Conservation (phyloP, 2,113 vertebrate species). For the Mungos mungo region DNA sequence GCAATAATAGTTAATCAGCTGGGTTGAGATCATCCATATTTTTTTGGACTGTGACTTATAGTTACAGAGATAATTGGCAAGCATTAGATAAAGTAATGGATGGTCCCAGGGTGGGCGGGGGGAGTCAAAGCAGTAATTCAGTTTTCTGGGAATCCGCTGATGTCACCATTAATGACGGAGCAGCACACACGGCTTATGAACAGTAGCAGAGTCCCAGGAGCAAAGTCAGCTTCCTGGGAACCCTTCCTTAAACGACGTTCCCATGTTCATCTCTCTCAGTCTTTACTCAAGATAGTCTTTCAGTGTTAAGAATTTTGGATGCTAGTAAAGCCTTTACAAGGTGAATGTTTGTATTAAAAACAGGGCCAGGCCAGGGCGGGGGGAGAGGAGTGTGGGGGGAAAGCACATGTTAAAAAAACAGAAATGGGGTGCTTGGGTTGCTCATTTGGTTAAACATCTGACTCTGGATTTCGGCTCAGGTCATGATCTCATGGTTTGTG, state of each 20-base stretch:
- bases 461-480: too few relatives aligned
- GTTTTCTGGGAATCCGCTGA: conserved; percentile 43
- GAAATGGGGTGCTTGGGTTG: neutral
- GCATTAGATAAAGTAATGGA: conserved; percentile 52
- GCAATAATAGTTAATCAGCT: conserved; percentile 57
- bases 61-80: conserved; percentile 45
- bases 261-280: neutral
- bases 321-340: neutral
- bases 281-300: neutral
- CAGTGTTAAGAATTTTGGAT: neutral
- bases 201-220: conserved; percentile 18
- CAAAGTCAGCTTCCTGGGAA: conserved; percentile 10
- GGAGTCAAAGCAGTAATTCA: conserved; percentile 43
- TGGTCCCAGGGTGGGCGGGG: neutral
- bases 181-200: conserved; percentile 31
- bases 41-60: conserved; percentile 56
- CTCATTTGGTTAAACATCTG: too few relatives aligned
- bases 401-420: neutral
- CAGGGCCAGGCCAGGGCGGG: too few relatives aligned
- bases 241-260: neutral
- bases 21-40: neutral
- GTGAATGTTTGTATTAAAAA: neutral
- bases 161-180: conserved; percentile 20
- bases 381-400: fast-evolving
- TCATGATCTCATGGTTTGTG: too few relatives aligned